Percentiles rank a stretch among this genome's conserved stretches.
Conservation (phyloP, 2,888 invertebrate species). For the Plemyria rubiginata region DNA sequence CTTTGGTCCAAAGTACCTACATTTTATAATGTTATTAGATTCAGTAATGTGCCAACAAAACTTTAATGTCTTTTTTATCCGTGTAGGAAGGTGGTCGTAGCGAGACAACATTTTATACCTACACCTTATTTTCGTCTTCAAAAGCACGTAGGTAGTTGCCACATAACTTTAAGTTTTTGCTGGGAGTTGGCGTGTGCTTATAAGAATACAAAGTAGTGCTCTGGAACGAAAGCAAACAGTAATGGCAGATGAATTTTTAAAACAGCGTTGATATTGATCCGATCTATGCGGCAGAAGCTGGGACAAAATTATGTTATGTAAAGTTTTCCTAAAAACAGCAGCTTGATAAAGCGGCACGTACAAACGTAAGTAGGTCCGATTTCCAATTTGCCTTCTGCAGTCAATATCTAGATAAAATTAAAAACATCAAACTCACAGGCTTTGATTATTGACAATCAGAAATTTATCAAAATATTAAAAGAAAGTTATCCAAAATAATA, state of each 20-base stretch:
- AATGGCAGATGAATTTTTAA: slow-evolving; percentile 15
- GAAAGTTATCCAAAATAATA: slow-evolving; percentile 7
- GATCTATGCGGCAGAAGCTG: slow-evolving; percentile 14
- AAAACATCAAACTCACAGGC: too few relatives aligned
- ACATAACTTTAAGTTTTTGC: slow-evolving; percentile 31
- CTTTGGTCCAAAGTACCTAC: not conserved
- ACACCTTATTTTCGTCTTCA: slow-evolving; percentile 6
- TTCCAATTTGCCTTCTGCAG: too few relatives aligned
- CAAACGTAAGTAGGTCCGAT: too few relatives aligned
- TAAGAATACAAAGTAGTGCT: slow-evolving; percentile 28
- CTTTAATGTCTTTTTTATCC: not conserved
- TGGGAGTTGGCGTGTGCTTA: slow-evolving; percentile 16
- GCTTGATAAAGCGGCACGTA: too few relatives aligned
- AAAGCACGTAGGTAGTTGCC: slow-evolving; percentile 31
- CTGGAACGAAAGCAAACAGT: slow-evolving; percentile 20
- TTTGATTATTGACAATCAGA: too few relatives aligned
- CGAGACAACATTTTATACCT: not conserved
- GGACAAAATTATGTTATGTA: not conserved
- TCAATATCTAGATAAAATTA: too few relatives aligned
- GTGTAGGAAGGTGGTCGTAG: not conserved
- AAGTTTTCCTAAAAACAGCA: not conserved
- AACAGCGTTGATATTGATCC: slow-evolving; percentile 19
- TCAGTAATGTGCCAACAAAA: not conserved
- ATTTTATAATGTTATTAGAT: not conserved
- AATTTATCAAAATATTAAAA: too few relatives aligned